Base-by-base conservation (phyloP, 2,888 invertebrate genomes). In the Trypoxylon attenuatum region DNA sequence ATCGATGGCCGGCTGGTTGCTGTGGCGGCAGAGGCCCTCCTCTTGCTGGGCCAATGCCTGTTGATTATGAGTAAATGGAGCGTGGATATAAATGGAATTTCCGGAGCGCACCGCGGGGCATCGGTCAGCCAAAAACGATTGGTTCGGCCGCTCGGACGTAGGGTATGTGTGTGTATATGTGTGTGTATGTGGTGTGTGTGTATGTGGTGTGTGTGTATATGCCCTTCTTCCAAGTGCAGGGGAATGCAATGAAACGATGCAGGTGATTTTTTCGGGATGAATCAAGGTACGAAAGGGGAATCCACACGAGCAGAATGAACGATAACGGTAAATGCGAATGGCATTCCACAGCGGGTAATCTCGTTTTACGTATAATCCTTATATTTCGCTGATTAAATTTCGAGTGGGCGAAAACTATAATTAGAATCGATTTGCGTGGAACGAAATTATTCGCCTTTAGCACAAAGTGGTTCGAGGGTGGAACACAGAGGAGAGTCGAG, bases 271-370 rank as follows among this genome's bases (percentile, higher is more conserved):
- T 42, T 15, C 19, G 22, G 59, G 29, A 53, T 47, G 39, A 47
- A 21, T 23, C 16, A 22, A 41, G 29, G 38, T 21, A 49, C 8
- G 33, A 33, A 33, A 13, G 33, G 39, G 53, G 19, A 46, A 50
- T 13, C 50, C 22, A 19, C 45, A 38, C 6, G 46, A 23, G 19
- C 8, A 41, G 33, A 22, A 43, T 53, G 59, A 59, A 46, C 46
- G 59, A 59, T 59, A 59, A 59, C 59, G 52, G 46, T 46, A 53
- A 47, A 59, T 18, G 43, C 21, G 15, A 15, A 2, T 18, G 21
- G 47, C 29, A 18, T 29, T 25, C 18, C 18, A 2, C 16, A 33
- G 10, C 18, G 8, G 4, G 8, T 25, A 29, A 47, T 29, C 29
- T 47, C 27, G 47, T 47, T 47, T 18, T 10, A 16, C 29, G 25